Evolutionary conservation across 2,113 vertebrate genomes (phyloP), one percentile per base, ranked within the genome.

Genomic region (Petaurus breviceps): DNA sequence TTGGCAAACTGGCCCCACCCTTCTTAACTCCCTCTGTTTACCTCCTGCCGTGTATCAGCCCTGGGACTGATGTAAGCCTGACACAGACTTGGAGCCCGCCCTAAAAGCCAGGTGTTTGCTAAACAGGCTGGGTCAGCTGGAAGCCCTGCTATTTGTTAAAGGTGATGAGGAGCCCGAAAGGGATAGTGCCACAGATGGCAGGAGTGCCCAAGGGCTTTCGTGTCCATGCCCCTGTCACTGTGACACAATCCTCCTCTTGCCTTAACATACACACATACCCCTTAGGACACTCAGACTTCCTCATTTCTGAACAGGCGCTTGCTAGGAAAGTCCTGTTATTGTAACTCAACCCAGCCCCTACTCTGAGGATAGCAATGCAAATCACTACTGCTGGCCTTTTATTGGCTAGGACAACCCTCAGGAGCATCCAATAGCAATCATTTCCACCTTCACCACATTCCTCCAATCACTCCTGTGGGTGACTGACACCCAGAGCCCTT

Each of bases 121-220:
- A 91, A 98, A 96, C 96, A 96, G 98, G 98, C 96, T 97, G 96
- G 97, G 95, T 96, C 95, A 94, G 94, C 96, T 97, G 93, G 47
- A 2, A 12, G 0, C 46, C 93, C 16, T 37, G 51, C 94, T 97
- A 93, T 98, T 97, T 98, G 96, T 92, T 95, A 50, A 97, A 89
- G 93, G 96, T 96, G 94, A 93, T 94, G 95, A 96, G 93, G 53
- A 46, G 91, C 91, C 92, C 90, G 16, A 95, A 92, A 93, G 92
- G 57, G 92, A 51, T 47, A 49, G 68, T 94, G 95, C 93, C 49
- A 89, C 46, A 90, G 90, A 90, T 90, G 90, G 47, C 90, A 50
- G 9, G 49, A 47, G 49, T 47, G 26, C 28, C 46, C 47, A 31
- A 10, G 25, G 28, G 46, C 47, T 90, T 90, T 10, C 25, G 90